phyloP scores from a whole-genome alignment of 2,797 vertebrate genomes.

The Psittacula derbiana region DNA sequence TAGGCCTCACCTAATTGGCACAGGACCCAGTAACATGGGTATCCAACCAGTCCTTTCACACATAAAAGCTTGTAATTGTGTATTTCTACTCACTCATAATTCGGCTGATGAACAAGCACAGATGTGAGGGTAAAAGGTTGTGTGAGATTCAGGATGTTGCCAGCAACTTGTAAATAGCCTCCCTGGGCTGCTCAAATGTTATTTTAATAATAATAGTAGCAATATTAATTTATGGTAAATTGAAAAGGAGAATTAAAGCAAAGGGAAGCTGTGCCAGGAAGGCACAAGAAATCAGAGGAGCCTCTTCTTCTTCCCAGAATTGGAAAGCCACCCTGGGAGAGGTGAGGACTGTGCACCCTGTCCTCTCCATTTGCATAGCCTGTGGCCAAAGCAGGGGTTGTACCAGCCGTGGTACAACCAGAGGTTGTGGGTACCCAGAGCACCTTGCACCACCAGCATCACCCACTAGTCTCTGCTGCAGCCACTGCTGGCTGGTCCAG shows the following conservation, averaged over 20 bases:
- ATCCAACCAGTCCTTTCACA: neutral
- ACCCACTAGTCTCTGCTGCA: neutral
- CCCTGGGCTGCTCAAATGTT: neutral
- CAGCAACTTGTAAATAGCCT: slow-evolving; percentile 22
- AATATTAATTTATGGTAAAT: neutral
- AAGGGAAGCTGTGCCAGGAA: neutral
- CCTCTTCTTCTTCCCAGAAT: neutral
- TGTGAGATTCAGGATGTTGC: slow-evolving; percentile 4
- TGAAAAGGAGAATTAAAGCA: neutral
- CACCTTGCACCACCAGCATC: neutral
- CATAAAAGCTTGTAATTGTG: neutral
- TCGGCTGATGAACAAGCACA: neutral
- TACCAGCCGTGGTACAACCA: neutral
- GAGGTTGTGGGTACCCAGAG: rapidly evolving
- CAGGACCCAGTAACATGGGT: neutral
- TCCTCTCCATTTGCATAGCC: neutral
- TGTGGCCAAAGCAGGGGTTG: neutral
- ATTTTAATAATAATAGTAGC: slow-evolving; percentile 25
- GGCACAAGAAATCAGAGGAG: neutral
- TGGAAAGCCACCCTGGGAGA: neutral
- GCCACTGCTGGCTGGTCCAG: neutral
- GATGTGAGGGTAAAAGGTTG: slow-evolving; percentile 50
- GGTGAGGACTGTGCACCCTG: neutral
- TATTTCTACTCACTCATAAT: slow-evolving; percentile 5
- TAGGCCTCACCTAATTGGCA: slow-evolving; percentile 39